Evolutionary conservation across 1,140 invertebrate genomes (phyloP), one percentile per base, ranked within the genome.

Genomic region (Pemphigus obesinymphae): DNA sequence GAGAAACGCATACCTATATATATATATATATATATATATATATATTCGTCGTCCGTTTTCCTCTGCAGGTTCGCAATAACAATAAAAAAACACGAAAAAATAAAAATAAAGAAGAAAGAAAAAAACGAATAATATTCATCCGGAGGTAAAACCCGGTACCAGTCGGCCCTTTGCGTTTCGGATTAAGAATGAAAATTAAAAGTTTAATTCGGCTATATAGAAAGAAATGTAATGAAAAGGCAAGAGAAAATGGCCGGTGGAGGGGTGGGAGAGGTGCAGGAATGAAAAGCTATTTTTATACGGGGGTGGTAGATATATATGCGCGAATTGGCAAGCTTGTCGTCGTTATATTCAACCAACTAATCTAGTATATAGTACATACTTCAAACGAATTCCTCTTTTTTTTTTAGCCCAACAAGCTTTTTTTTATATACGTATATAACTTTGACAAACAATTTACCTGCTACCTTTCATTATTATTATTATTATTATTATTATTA

Each of bases 181-280:
- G 76, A 80, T 80, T 80, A 80, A 80, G 76, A 80, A 80, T 45
- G 76, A 80, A 80, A 80, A 80, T 80, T 80, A 80, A 80, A 80
- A 80, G 76, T 80, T 80, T 80, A 80, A 80, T 80, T 80, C 55
- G 63, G 53, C 76, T 29, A 26, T 80, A 63, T 58, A 80, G 76
- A 80, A 61, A 80, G 53, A 80, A 80, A 80, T 31, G 53, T 63
- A 80, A 80, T 80, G 76, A 80, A 80, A 80, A 61, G 76, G 76
- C 23, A 80, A 26, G 76, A 11, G 23, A 63, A 80, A 61, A 63
- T 20, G 37, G 17, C 10, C 23, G 53, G 34, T 7, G 43, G 43
- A 6, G 43, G 43, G 53, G n/a, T n/a, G n/a, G n/a, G n/a, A n/a
- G n/a, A n/a, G n/a, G n/a, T n/a, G n/a, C n/a, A n/a, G 48, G 50